Evolutionary conservation across 2,113 vertebrate genomes (phyloP), one percentile per base, ranked within the genome.

Genomic region (Brachionichthys hirsutus): DNA sequence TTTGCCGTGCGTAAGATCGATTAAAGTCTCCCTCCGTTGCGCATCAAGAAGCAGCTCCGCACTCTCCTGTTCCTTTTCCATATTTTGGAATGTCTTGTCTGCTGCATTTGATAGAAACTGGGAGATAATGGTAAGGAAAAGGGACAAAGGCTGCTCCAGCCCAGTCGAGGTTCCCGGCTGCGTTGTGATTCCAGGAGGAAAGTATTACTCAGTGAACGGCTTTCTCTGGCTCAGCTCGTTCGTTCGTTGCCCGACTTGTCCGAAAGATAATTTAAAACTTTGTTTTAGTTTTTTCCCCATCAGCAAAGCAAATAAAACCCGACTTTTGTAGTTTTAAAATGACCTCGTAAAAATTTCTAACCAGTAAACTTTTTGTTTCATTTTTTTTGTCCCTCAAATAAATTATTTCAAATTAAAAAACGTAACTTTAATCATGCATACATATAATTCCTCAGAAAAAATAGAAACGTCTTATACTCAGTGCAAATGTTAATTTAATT

Each of bases 191-290:
- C 74, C 78, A 82, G 66, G 20, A 53, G 64, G 51, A 82, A 86
- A 85, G 73, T 87, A 71, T 85, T 85, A 86, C 67, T 70, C 73
- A 77, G 48, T 22, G 9, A 59, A 67, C 38, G 64, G 52, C 18
- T 13, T 41, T 30, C 53, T 3, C 9, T 52, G 61, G 62, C 47
- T 67, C 45, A 13, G 71, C 47, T 45, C 54, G 64, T 53, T 18
- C 11, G 71, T 44, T 45, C 54, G 64, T 53, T 18, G n/a, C 16
- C 16, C 6, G 14, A 46, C 12, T 12, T 38, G 36, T 38, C 12
- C 12, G 36, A 12, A 12, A 9, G 9, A 10, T 38, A 1, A 3
- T 38, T 38, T 38, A 30, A 30, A 30, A 8, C 2, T 38, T 38
- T 10, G 6, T 12, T 12, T 38, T 12, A 9, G 4, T 35, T 35